Conservation (phyloP, 2,797 vertebrate species). For the Tiaroga cobitis region DNA sequence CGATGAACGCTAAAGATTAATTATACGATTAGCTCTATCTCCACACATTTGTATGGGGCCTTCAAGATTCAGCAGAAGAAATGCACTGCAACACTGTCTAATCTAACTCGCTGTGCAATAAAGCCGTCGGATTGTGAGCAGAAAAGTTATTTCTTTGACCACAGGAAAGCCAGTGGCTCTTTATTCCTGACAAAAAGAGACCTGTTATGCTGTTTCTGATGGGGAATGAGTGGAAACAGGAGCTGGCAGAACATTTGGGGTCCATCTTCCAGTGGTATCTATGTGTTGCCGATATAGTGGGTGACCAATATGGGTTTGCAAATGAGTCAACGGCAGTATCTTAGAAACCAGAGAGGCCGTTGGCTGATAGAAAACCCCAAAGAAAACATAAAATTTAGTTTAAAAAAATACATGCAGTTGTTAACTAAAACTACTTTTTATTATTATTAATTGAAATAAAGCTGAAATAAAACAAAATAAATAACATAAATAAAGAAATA, state of each 20-base stretch:
- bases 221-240: neutral
- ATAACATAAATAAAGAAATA: no score
- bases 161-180: slow-evolving; percentile 12
- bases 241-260: neutral
- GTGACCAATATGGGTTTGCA: neutral
- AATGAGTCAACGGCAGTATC: neutral
- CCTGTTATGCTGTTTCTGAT: neutral
- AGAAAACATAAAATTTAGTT: neutral
- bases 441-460: no score
- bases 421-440: no score
- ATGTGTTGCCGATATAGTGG: neutral
- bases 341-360: neutral
- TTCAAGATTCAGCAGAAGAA: slow-evolving; percentile 48
- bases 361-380: neutral
- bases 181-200: slow-evolving; percentile 5
- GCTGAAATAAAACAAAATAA: no score
- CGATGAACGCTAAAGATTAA: slow-evolving; percentile 42
- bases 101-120: slow-evolving; percentile 30
- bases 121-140: neutral
- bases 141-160: slow-evolving; percentile 27
- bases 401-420: neutral
- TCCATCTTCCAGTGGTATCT: neutral
- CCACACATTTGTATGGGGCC: slow-evolving; percentile 43
- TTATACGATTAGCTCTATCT: slow-evolving; percentile 51
- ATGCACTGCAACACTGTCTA: slow-evolving; percentile 13